Conservation (phyloP, 2,797 vertebrate genomes). For the Ambastaia sidthimunki region DNA sequence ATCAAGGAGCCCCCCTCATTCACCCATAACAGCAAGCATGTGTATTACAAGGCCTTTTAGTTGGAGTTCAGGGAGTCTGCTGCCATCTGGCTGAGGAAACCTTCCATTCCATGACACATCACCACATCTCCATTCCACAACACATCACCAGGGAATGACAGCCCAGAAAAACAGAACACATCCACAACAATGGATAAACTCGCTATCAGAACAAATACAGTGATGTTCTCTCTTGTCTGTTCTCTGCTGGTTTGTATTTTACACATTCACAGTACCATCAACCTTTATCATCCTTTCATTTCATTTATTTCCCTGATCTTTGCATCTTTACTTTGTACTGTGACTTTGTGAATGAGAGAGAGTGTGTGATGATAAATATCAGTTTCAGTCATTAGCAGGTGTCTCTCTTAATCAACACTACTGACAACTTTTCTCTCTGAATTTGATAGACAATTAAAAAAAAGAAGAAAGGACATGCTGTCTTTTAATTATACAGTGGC, state of each 20-base stretch:
- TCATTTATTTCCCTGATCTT: background rate
- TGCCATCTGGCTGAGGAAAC: conserved; percentile 48
- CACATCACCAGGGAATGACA: conserved; percentile 22
- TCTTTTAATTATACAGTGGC: conserved; percentile 3
- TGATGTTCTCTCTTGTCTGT: background rate
- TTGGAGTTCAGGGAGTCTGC: conserved; percentile 22
- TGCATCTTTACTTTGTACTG: background rate
- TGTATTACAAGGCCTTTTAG: background rate
- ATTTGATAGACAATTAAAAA: background rate
- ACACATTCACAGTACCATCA: background rate
- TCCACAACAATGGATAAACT: conserved; percentile 18
- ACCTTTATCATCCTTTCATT: conserved; percentile 11
- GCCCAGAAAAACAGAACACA: conserved; percentile 8
- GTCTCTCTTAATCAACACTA: conserved; percentile 10
- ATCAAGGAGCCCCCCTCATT: too few relatives aligned
- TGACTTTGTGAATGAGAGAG: conserved; percentile 12
- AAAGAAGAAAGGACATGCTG: background rate
- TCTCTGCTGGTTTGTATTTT: conserved; percentile 16
- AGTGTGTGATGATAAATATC: conserved; percentile 27
- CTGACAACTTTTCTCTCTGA: background rate
- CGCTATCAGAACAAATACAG: conserved; percentile 6
- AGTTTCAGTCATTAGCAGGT: conserved; percentile 15
- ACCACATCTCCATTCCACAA: conserved; percentile 8
- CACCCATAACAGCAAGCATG: background rate
- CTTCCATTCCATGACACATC: conserved; percentile 13